phyloP scores from a whole-genome alignment of 2,797 vertebrate genomes.

The Bryconaethiops microstoma region DNA sequence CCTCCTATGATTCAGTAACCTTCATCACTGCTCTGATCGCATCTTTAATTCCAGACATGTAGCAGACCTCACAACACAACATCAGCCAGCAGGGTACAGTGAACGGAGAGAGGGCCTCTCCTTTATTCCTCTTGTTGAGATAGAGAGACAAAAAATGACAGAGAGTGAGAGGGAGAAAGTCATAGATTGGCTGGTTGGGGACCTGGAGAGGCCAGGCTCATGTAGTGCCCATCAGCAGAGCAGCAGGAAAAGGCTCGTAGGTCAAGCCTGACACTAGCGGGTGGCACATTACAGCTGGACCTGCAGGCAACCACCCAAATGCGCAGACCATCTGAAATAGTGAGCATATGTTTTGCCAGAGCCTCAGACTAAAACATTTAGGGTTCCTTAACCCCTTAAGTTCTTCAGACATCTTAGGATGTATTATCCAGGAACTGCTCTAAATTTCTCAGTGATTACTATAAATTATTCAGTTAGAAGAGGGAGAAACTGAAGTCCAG shows the following conservation, averaged over 20 bases:
- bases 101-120: neutral
- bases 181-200: neutral
- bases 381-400: neutral
- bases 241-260: conserved; percentile 11
- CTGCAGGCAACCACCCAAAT: conserved; percentile 6
- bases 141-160: neutral
- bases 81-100: conserved; percentile 15
- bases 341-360: neutral
- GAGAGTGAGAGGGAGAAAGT: neutral
- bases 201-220: conserved; percentile 14
- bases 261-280: neutral
- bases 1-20: conserved; percentile 15
- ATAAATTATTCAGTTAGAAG: neutral
- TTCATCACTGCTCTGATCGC: conserved; percentile 21
- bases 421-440: neutral
- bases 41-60: conserved; percentile 18
- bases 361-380: neutral
- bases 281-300: conserved; percentile 1
- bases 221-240: conserved; percentile 19
- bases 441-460: neutral
- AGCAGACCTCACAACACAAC: conserved; percentile 2
- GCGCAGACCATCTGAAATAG: neutral
- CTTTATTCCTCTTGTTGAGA: neutral
- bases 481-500: neutral
- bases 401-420: neutral